Evolutionary conservation across 1,140 invertebrate genomes (phyloP), one percentile per base, ranked within the genome.

Genomic region (Ceratosolen solmsi): DNA sequence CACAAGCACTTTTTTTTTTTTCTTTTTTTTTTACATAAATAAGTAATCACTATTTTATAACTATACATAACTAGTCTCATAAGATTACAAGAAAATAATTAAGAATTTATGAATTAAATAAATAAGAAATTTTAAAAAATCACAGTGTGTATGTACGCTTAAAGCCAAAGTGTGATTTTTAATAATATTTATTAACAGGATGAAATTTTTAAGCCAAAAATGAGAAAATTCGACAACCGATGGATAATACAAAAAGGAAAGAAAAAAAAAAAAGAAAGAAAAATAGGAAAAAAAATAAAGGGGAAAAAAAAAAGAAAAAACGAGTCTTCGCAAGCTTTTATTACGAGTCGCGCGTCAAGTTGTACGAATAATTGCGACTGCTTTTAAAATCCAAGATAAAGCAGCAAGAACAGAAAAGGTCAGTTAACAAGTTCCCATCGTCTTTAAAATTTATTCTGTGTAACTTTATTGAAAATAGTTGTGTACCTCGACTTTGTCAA

Each of bases 401-500:
- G 27, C 30, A 63, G n/a, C 60, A 63, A 11, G 15, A 63, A 63
- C 60, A 63, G 33, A 33, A 46, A 63, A n/a, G 33, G 27, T 60
- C 58, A 60, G 11, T 60, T 60, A 60, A 60, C 25, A 58, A 3
- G 25, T 60, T 63, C 15, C 20, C 27, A 63, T 63, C 27, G 27
- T 20, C 33, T 38, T 20, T 13, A 38, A 30, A n/a, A 17, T 68
- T 68, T 38, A n/a, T 20, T 68, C n/a, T 4, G 30, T 49, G 41
- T 49, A 49, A 71, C 70, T 46, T 38, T 71, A 71, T 49, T 73
- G 20, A 78, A 78, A 27, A 33, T 78, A 54, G 27, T 36, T 68
- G 5, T 54, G 36, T 90, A 95, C 95, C 91, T 95, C 92, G 27
- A 96, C 94, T 92, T 94, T 88, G 87, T 96, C 94, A 90, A 97